These are phyloP conservation scores for Physella acuta DNA, from an alignment of 1,140 invertebrate genomes.

Conservation along the genomic window DNA sequence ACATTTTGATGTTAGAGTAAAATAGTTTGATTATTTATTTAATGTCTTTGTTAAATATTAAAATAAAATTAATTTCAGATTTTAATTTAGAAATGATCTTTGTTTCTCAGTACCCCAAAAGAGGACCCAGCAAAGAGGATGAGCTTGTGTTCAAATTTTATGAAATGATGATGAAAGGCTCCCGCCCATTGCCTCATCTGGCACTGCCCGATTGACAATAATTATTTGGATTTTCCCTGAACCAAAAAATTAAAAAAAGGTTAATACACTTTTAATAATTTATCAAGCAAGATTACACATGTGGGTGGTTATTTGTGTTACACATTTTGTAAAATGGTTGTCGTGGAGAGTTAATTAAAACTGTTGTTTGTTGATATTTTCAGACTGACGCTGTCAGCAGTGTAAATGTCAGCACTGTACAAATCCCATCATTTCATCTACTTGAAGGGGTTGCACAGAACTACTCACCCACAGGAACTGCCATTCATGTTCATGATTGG, in stretches of 20 bases:
- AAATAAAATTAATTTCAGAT: not conserved
- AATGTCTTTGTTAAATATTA: not conserved
- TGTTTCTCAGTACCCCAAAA: constrained; percentile 1
- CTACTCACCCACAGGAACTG: no score
- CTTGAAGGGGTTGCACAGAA: no score
- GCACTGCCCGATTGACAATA: not conserved
- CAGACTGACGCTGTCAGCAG: no score
- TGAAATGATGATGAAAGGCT: not conserved
- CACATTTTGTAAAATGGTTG: no score
- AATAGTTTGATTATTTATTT: not conserved
- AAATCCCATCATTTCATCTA: no score
- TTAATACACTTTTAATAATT: not conserved
- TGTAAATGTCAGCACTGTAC: no score
- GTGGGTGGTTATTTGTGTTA: no score
- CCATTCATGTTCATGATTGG: no score
- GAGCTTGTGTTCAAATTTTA: not conserved
- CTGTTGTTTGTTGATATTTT: no score
- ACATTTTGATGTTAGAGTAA: not conserved
- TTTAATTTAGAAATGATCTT: not conserved
- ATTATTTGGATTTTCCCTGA: no score
- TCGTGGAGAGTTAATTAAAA: no score
- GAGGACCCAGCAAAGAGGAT: constrained; percentile 1
- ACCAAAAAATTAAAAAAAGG: not conserved
- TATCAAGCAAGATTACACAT: no score
- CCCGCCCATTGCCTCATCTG: constrained; percentile 6